These are phyloP conservation scores for Dicranocentrus wangi DNA, from an alignment of 2,888 invertebrate genomes.

Conservation along the genomic window DNA sequence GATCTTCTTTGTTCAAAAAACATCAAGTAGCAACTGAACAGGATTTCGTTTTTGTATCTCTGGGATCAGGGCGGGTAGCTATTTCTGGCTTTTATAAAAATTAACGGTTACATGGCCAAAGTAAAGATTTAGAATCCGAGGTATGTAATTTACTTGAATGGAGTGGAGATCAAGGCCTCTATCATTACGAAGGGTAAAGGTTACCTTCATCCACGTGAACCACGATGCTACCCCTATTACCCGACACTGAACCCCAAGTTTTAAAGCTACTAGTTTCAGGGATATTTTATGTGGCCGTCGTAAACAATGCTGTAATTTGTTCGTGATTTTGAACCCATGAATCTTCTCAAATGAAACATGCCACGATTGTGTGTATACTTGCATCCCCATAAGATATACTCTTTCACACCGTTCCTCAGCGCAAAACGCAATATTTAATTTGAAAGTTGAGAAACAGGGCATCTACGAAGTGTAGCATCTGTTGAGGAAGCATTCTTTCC, in stretches of 20 bases:
- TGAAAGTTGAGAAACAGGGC: background rate
- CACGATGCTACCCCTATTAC: slow-evolving; percentile 48
- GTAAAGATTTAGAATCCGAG: background rate
- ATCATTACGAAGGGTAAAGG: slow-evolving; percentile 50
- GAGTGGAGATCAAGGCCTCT: slow-evolving; percentile 35
- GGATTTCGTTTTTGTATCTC: background rate
- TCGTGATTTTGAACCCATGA: slow-evolving; percentile 15
- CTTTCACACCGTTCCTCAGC: background rate
- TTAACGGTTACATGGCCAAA: slow-evolving; percentile 33
- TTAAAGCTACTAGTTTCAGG: background rate
- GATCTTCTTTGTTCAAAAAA: background rate
- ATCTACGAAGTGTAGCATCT: background rate
- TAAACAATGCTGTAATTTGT: slow-evolving; percentile 10
- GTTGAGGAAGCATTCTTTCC: no score
- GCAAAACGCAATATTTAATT: background rate
- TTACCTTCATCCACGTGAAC: slow-evolving; percentile 54
- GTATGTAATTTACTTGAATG: slow-evolving; percentile 19
- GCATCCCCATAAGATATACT: background rate
- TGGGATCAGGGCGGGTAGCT: slow-evolving; percentile 7
- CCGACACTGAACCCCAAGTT: background rate
- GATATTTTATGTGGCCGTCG: background rate
- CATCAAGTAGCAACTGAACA: background rate
- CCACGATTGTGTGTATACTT: background rate
- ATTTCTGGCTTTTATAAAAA: slow-evolving; percentile 42
- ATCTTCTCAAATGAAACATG: slow-evolving; percentile 20